A percentile compares a stretch with the other conserved stretches of the same genome.
These are phyloP conservation scores for Chascanopsetta lugubris DNA, from an alignment of 2,113 vertebrate genomes.

Conservation along the genomic window DNA sequence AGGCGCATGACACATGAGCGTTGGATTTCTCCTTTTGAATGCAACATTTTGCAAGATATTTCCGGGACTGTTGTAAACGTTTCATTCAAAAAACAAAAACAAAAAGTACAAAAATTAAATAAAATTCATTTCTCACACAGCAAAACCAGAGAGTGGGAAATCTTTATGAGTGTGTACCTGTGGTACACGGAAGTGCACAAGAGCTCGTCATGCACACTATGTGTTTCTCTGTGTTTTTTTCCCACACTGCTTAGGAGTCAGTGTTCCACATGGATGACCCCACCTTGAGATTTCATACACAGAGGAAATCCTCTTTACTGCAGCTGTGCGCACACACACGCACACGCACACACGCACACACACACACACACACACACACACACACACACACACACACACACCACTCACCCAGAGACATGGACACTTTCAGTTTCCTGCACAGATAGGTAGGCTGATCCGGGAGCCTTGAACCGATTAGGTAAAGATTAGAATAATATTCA, in stretches of 20 bases:
- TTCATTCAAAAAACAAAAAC: not conserved
- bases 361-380: too few relatives aligned
- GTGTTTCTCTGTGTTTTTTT: constrained; percentile 27
- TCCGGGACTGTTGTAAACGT: too few relatives aligned
- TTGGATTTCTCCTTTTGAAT: too few relatives aligned
- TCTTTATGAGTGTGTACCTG: not conserved
- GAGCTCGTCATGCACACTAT: constrained; percentile 14
- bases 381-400: too few relatives aligned
- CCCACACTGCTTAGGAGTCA: constrained; percentile 30
- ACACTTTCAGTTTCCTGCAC: not conserved
- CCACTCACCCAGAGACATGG: not conserved
- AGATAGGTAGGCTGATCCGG: not conserved
- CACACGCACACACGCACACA: too few relatives aligned
- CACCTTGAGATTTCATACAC: constrained; percentile 44
- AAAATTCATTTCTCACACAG: not conserved
- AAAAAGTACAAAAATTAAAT: constrained; percentile 1
- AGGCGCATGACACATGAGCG: too few relatives aligned
- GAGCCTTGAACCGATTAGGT: not conserved
- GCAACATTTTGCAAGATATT: too few relatives aligned
- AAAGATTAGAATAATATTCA: not conserved
- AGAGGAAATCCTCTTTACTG: constrained; percentile 48
- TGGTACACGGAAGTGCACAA: constrained; percentile 17
- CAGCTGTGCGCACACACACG: too few relatives aligned
- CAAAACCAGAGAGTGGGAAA: not conserved
- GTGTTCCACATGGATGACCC: constrained; percentile 50